phyloP scores from a whole-genome alignment of 2,113 vertebrate species.

The Apaloderma vittatum region DNA sequence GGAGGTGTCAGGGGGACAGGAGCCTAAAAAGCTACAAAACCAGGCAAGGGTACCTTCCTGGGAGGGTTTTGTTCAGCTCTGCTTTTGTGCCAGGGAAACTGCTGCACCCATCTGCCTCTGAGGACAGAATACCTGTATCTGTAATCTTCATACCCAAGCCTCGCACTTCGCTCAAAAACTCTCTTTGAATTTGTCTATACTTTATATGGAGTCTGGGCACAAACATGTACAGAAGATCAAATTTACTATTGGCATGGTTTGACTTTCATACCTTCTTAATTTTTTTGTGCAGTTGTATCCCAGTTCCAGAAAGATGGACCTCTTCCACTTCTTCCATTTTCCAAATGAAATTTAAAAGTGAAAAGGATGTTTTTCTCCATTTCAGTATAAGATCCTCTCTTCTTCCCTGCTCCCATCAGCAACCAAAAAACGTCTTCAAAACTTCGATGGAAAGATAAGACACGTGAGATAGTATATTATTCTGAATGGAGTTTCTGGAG shows the following conservation, averaged over 20 bases:
- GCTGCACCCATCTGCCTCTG: neutral
- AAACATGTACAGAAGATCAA: neutral
- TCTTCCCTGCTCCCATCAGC: neutral
- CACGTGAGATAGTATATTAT: constrained; percentile 10
- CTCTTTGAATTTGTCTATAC: neutral
- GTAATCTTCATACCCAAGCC: neutral
- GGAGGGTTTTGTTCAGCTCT: neutral
- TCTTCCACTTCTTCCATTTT: neutral
- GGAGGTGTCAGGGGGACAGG: neutral
- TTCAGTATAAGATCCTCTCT: neutral
- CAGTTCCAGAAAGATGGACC: neutral
- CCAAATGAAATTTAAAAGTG: accelerated
- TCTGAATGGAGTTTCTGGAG: constrained; percentile 71
- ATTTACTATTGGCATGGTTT: neutral
- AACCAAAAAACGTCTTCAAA: neutral
- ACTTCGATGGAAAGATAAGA: neutral
- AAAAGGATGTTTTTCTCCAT: neutral
- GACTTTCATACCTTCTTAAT: neutral
- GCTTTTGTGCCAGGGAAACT: neutral
- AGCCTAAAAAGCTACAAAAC: neutral
- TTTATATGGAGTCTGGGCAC: neutral
- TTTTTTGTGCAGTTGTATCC: neutral
- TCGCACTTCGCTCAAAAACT: neutral
- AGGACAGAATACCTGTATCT: neutral
- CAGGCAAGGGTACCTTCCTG: neutral